phyloP scores from a whole-genome alignment of 1,140 invertebrate genomes.

The Tetramorium alpestre region DNA sequence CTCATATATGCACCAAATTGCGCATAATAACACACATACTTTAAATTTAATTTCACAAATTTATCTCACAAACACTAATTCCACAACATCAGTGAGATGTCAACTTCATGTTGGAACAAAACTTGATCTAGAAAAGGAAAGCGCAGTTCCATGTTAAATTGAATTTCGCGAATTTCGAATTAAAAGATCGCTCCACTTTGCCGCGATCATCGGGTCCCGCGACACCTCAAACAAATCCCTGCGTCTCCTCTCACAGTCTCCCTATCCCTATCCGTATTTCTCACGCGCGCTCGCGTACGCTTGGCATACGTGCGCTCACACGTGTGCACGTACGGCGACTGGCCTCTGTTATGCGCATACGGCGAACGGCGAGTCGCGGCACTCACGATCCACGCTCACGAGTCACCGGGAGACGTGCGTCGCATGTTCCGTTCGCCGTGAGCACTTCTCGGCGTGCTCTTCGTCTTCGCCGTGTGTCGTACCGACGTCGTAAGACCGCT shows the following conservation, averaged over 20 bases:
- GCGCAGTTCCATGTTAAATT: not conserved
- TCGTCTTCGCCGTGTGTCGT: constrained; percentile 41
- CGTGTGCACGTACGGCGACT: constrained; percentile 71
- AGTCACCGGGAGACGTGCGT: constrained; percentile 64
- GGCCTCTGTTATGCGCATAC: constrained; percentile 35
- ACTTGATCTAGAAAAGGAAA: not conserved
- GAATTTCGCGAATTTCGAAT: not conserved
- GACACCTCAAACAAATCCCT: not conserved
- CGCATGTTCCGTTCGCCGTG: constrained; percentile 66
- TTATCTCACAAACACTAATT: constrained; percentile 13
- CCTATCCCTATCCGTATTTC: constrained; percentile 11
- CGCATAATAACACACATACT: not conserved
- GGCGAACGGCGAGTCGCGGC: not conserved
- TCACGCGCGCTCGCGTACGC: constrained; percentile 25
- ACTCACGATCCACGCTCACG: constrained; percentile 51
- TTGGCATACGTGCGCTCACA: constrained; percentile 66
- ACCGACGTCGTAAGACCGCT: not conserved
- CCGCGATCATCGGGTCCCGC: not conserved
- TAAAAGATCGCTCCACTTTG: not conserved
- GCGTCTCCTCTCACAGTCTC: not conserved
- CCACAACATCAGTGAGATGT: not conserved
- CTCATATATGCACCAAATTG: not conserved
- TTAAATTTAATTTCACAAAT: not conserved
- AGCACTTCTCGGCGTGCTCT: constrained; percentile 32
- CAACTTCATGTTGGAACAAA: not conserved